Percentiles rank a stretch among this genome's conserved stretches.
Evolutionary conservation across 2,888 invertebrate species (phyloP).

Genomic region (Dione vanillae): DNA sequence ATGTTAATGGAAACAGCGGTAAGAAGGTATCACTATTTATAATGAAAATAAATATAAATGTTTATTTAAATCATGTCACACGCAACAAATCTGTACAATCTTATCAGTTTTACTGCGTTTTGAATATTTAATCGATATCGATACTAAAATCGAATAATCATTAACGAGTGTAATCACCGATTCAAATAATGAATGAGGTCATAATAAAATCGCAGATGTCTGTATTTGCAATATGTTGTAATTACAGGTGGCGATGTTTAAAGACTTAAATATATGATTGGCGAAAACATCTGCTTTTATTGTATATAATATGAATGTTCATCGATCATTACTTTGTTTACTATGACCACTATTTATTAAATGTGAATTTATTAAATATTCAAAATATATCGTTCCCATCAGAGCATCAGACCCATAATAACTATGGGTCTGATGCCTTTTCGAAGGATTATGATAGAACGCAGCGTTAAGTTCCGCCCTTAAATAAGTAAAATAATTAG

Average conservation of each 20-base stretch:
- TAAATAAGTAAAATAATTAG: too few species aligned
- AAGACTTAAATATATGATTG: conserved; percentile 36
- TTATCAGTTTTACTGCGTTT: conserved; percentile 34
- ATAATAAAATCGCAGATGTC: conserved; percentile 42
- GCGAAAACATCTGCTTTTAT: conserved; percentile 42
- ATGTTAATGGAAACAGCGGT: conserved; percentile 15
- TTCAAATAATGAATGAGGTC: conserved; percentile 16
- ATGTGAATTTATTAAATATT: too few species aligned
- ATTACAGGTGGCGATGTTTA: conserved; percentile 40
- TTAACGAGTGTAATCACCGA: conserved; percentile 4
- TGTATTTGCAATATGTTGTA: conserved; percentile 36
- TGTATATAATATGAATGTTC: conserved; percentile 19
- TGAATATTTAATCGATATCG: conserved; percentile 38
- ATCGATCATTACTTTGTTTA: conserved; percentile 30
- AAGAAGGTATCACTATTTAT: conserved; percentile 17
- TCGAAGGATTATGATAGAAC: too few species aligned
- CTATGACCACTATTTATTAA: conserved; percentile 3
- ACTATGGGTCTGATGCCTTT: too few species aligned
- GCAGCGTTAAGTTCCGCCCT: too few species aligned
- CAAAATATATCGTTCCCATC: neutral
- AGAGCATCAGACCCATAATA: too few species aligned
- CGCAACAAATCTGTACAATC: conserved; percentile 13
- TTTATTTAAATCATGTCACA: conserved; percentile 14
- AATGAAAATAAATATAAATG: conserved; percentile 24
- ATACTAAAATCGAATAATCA: conserved; percentile 36